phyloP scores from a whole-genome alignment of 2,888 invertebrate genomes.

The Itoplectis maculator region DNA sequence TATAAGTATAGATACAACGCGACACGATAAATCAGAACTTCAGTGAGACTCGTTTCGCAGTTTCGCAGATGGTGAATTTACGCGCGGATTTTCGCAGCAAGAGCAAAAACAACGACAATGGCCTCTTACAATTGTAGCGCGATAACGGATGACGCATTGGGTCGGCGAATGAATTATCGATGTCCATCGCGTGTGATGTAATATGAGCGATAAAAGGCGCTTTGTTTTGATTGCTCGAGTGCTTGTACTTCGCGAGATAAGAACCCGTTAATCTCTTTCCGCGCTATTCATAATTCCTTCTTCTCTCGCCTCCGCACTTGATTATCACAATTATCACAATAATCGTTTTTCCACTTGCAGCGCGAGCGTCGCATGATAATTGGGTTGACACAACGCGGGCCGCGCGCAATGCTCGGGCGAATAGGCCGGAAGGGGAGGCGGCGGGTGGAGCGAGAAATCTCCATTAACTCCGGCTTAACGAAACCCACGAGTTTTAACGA shows the following conservation, averaged over 20 bases:
- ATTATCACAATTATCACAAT: slow-evolving; percentile 56
- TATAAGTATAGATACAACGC: slow-evolving; percentile 30
- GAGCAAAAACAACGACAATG: slow-evolving; percentile 14
- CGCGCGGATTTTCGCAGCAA: slow-evolving; percentile 49
- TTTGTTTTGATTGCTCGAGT: slow-evolving; percentile 1
- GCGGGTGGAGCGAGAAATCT: slow-evolving; percentile 58
- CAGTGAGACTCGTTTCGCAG: slow-evolving; percentile 70
- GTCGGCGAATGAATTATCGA: not conserved
- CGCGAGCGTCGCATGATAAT: slow-evolving; percentile 48
- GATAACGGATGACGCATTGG: slow-evolving; percentile 26
- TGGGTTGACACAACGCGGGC: slow-evolving; percentile 49
- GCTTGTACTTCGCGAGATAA: not conserved
- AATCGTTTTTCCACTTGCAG: slow-evolving; percentile 41
- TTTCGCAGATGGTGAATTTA: slow-evolving; percentile 75
- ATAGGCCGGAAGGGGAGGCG: slow-evolving; percentile 11
- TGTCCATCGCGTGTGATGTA: not conserved
- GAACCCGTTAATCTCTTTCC: slow-evolving; percentile 5
- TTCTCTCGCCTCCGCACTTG: not conserved
- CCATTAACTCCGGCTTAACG: slow-evolving; percentile 73
- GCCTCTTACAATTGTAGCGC: slow-evolving; percentile 17
- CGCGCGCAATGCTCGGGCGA: slow-evolving; percentile 3
- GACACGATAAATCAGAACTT: slow-evolving; percentile 74
- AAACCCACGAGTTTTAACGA: slow-evolving; percentile 74
- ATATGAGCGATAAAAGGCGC: not conserved
- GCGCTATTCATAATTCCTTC: slow-evolving; percentile 40